Conservation (phyloP, 2,113 vertebrate genomes). For the Spermophilus dauricus region DNA sequence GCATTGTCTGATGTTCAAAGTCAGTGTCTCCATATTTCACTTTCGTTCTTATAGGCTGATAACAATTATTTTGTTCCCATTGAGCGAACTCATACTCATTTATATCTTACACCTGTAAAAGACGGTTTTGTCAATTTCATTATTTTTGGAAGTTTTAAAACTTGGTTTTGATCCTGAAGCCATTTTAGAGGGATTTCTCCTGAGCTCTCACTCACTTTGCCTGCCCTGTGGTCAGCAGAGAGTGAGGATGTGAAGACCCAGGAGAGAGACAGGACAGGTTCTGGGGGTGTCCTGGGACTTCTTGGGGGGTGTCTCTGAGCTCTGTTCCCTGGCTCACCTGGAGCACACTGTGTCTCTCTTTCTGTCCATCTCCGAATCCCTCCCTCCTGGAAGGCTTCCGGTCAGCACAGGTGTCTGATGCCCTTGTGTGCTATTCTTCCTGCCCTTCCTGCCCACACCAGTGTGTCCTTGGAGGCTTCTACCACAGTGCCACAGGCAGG, state of each 20-base stretch:
- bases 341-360: fast-evolving
- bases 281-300: background rate
- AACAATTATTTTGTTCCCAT: background rate
- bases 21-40: background rate
- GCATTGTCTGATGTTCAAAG: background rate
- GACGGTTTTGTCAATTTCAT: background rate
- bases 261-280: too few relatives aligned
- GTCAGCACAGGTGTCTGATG: fast-evolving
- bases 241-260: background rate
- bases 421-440: fast-evolving
- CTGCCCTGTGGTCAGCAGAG: background rate
- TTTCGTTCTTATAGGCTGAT: background rate
- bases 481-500: too few relatives aligned
- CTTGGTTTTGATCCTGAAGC: background rate
- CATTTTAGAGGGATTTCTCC: background rate
- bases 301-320: background rate
- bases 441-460: fast-evolving
- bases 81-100: background rate
- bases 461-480: background rate
- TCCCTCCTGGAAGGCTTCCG: fast-evolving
- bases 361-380: background rate
- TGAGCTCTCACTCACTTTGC: background rate
- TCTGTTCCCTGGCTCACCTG: too few relatives aligned
- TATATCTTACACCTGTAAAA: background rate
- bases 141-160: background rate